Evolutionary conservation across 2,797 vertebrate species (phyloP).

Genomic region (Kryptolebias ocellatus): DNA sequence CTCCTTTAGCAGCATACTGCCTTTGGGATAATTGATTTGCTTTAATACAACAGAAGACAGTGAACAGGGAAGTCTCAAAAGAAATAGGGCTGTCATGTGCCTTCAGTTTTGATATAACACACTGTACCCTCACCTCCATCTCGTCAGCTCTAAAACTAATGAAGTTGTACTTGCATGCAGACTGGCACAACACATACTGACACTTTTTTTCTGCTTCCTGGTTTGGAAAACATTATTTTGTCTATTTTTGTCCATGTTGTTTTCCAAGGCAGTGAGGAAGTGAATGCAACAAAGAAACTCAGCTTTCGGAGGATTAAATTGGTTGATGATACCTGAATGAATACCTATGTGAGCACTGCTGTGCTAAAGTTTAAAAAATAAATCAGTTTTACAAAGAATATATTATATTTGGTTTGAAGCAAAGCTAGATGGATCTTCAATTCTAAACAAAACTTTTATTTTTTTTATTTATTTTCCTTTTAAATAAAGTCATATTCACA

Average conservation of each 20-base stretch:
- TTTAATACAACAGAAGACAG: constrained; percentile 68
- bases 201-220: constrained; percentile 27
- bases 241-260: constrained; percentile 36
- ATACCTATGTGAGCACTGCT: too few species aligned
- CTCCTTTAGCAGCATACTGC: constrained; percentile 49
- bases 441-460: too few species aligned
- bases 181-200: constrained; percentile 31
- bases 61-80: constrained; percentile 62
- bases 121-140: constrained; percentile 53
- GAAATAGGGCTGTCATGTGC: constrained; percentile 67
- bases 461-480: too few species aligned
- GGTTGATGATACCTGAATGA: too few species aligned
- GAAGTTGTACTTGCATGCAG: constrained; percentile 69
- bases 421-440: too few species aligned
- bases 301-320: constrained; percentile 3
- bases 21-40: constrained; percentile 70
- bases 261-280: constrained; percentile 11
- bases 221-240: constrained; percentile 36
- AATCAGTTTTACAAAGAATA: too few species aligned
- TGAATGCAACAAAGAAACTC: constrained; percentile 2
- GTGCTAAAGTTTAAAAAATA: too few species aligned
- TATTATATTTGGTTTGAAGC: too few species aligned
- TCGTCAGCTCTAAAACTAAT: constrained; percentile 66
- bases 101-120: constrained; percentile 58
- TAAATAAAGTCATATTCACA: too few species aligned